A percentile compares a stretch with the other conserved stretches of the same genome.
Conservation (phyloP, 2,113 vertebrate species). For the Tamias sibiricus region DNA sequence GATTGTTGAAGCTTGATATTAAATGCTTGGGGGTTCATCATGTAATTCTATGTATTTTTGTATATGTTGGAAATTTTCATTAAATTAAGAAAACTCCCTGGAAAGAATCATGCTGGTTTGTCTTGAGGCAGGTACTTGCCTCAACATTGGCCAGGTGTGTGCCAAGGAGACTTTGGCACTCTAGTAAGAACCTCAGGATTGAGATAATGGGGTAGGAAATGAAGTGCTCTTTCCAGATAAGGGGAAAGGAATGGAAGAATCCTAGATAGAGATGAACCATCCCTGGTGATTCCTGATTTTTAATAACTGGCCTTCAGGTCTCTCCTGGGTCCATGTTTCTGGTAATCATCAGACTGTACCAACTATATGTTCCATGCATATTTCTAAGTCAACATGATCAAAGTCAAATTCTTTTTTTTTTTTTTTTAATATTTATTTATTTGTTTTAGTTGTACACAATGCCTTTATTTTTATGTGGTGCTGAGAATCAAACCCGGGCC, state of each 20-base stretch:
- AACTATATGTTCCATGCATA: accelerated
- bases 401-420: too few species aligned
- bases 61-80: background rate
- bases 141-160: accelerated
- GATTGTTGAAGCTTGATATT: background rate
- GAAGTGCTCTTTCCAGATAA: background rate
- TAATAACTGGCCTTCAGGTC: background rate
- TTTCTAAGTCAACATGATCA: background rate
- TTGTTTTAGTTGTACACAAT: too few species aligned
- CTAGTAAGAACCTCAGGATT: background rate
- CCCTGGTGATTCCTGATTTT: background rate
- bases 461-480: too few species aligned
- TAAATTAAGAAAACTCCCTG: background rate
- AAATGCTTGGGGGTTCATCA: background rate
- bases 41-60: background rate
- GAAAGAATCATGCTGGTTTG: background rate
- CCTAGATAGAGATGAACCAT: too few species aligned
- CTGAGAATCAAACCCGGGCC: too few species aligned
- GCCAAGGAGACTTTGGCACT: background rate
- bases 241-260: background rate
- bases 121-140: too few species aligned
- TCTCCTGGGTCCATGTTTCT: background rate
- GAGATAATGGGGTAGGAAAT: accelerated
- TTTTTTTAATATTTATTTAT: too few species aligned
- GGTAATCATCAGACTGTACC: background rate